Conservation (phyloP, 2,797 vertebrate genomes). For the Tarsius wallacei region DNA sequence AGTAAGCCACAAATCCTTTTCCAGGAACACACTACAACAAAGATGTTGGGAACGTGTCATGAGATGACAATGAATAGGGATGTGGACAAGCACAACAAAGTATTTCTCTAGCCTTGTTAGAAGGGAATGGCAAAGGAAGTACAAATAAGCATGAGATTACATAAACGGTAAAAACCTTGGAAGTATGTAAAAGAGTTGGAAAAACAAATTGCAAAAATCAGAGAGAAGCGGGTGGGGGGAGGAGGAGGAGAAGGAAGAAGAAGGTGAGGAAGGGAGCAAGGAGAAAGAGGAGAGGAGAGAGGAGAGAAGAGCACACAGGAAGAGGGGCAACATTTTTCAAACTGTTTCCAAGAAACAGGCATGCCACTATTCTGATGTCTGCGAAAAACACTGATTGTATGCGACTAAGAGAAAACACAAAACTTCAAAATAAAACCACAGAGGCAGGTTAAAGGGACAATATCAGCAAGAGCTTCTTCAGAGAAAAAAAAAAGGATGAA, state of each 20-base stretch:
- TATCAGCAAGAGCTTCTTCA: not conserved
- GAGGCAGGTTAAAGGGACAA: not conserved
- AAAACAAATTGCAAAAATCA: conserved; percentile 28
- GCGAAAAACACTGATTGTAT: not conserved
- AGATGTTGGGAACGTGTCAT: not conserved
- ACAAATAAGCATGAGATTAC: not conserved
- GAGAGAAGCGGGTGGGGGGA: not conserved
- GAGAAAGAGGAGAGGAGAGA: not conserved
- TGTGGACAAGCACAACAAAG: not conserved
- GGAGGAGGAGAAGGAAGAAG: not conserved
- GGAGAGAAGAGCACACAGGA: not conserved
- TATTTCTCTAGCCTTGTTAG: not conserved
- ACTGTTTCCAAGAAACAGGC: not conserved
- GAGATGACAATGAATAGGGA: not conserved
- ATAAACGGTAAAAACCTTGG: not conserved
- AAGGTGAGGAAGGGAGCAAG: not conserved
- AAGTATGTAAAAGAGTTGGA: not conserved
- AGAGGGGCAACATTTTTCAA: not conserved
- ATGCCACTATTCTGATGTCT: conserved; percentile 53
- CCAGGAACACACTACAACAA: not conserved
- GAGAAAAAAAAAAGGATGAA: not conserved
- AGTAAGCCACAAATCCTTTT: not conserved
- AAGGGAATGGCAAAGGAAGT: not conserved
- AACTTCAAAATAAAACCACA: conserved; percentile 28
- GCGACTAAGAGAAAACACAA: conserved; percentile 41